Evolutionary conservation across 2,113 vertebrate species (phyloP).

Genomic region (Alligator sinensis): DNA sequence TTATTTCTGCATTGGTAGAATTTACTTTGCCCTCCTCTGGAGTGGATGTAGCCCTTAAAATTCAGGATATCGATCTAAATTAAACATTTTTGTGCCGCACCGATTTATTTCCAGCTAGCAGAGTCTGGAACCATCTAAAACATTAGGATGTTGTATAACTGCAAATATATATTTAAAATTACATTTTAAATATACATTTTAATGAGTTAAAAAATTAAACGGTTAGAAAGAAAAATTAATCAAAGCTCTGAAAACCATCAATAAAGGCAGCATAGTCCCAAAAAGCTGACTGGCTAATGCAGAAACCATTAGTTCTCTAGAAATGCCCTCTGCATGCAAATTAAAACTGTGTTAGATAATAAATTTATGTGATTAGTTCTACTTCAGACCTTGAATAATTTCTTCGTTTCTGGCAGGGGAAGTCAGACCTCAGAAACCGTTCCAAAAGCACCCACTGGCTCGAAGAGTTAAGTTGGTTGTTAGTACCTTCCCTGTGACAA

Average conservation of each 20-base stretch:
- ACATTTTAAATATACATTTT: not conserved
- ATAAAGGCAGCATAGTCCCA: not conserved
- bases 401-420: not conserved
- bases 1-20: not conserved
- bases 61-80: not conserved
- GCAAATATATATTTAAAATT: slow-evolving; percentile 37
- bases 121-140: slow-evolving; percentile 28
- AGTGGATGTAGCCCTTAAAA: not conserved
- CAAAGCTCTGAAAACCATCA: not conserved
- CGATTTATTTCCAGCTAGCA: slow-evolving; percentile 41
- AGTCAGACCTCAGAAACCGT: not conserved
- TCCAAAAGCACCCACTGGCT: not conserved
- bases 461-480: not conserved
- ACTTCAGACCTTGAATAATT: not conserved
- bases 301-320: not conserved
- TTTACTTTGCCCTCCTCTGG: not conserved
- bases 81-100: not conserved
- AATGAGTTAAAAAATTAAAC: slow-evolving; percentile 29
- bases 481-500: not conserved
- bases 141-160: slow-evolving; percentile 41
- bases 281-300: not conserved
- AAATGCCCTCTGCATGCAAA: not conserved
- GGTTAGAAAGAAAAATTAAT: not conserved
- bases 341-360: not conserved
- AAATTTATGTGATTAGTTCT: not conserved